Conservation (phyloP, 2,113 vertebrate genomes). For the Eubucco bourcierii region DNA sequence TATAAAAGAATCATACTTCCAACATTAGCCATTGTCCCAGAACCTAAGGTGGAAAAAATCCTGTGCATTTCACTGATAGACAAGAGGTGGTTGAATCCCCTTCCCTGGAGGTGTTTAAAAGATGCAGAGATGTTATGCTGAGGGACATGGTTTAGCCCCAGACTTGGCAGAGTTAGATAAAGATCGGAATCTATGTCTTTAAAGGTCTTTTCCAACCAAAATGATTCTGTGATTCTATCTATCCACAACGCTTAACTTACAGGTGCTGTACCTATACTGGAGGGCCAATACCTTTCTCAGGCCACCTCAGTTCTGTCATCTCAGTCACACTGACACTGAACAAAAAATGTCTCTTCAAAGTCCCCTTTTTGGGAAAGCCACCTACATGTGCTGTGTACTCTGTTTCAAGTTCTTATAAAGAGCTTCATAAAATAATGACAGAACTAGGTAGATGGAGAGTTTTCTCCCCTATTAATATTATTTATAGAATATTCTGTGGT, state of each 20-base stretch:
- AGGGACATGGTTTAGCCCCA: too few species aligned
- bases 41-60: neutral
- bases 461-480: neutral
- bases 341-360: neutral
- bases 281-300: neutral
- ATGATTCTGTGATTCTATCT: too few species aligned
- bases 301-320: neutral
- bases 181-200: too few species aligned
- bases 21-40: neutral
- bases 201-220: too few species aligned
- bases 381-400: fast-evolving
- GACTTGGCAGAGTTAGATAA: too few species aligned
- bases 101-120: too few species aligned
- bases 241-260: neutral
- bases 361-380: neutral
- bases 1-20: neutral
- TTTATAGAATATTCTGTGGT: neutral
- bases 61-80: neutral
- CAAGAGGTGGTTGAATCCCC: too few species aligned
- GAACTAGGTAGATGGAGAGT: neutral
- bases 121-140: too few species aligned
- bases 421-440: neutral
- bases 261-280: neutral
- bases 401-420: neutral
- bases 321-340: neutral